Conservation (phyloP, 2,113 vertebrate species). For the Pagrus major region DNA sequence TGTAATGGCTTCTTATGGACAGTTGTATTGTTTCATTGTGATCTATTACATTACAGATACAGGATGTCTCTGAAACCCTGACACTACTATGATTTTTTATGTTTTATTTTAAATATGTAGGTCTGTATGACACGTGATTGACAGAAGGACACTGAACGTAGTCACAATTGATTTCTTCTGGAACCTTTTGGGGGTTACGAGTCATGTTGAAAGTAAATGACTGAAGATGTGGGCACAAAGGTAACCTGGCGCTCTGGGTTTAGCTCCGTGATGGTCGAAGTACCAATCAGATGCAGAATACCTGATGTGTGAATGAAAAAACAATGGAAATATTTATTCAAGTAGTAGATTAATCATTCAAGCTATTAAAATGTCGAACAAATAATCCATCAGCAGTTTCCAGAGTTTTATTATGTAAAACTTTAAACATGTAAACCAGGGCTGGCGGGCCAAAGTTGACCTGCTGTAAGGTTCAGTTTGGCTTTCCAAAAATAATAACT, state of each 20-base stretch:
- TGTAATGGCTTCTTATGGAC: too few relatives aligned
- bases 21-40: too few relatives aligned
- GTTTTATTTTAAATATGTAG: not conserved
- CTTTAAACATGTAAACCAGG: too few relatives aligned
- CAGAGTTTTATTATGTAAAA: too few relatives aligned
- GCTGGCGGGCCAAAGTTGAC: too few relatives aligned
- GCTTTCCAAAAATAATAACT: too few relatives aligned
- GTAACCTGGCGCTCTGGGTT: not conserved
- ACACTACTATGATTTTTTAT: too few relatives aligned
- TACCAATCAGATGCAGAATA: conserved; percentile 6
- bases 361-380: not conserved
- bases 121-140: not conserved
- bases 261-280: not conserved
- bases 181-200: not conserved
- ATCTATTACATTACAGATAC: too few relatives aligned
- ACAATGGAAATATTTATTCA: conserved; percentile 13
- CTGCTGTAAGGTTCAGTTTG: too few relatives aligned
- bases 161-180: not conserved
- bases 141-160: not conserved
- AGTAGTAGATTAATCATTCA: not conserved
- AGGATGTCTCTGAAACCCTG: too few relatives aligned
- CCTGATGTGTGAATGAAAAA: conserved; percentile 11
- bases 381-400: not conserved
- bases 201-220: conserved; percentile 4
- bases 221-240: conserved; percentile 9